Percentiles rank a stretch among this genome's conserved stretches.
Evolutionary conservation across 2,797 vertebrate genomes (phyloP).

Genomic region (Gymnodraco acuticeps): DNA sequence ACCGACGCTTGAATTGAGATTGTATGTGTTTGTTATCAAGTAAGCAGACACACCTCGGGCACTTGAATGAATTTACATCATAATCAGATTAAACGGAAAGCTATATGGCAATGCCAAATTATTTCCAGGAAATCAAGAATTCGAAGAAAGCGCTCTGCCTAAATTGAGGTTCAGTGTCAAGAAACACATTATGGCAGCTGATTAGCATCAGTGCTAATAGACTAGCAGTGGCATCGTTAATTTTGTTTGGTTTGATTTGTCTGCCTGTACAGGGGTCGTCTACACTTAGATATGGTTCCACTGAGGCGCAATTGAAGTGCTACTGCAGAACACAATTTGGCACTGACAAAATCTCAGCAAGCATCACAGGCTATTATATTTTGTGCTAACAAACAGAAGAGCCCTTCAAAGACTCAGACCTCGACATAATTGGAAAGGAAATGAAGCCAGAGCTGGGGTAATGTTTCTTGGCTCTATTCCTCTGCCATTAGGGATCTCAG

Average conservation of each 20-base stretch:
- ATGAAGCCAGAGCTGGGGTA: constrained; percentile 67
- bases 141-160: neutral
- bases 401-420: constrained; percentile 74
- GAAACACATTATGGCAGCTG: constrained; percentile 4
- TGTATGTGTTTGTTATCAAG: constrained; percentile 48
- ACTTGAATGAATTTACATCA: constrained; percentile 59
- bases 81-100: constrained; percentile 46
- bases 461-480: constrained; percentile 63
- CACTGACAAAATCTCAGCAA: constrained; percentile 58
- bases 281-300: constrained; percentile 38
- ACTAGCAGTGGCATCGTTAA: constrained; percentile 3
- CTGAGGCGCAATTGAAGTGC: constrained; percentile 33
- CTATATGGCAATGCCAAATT: constrained; percentile 8
- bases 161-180: constrained; percentile 11
- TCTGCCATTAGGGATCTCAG: constrained; percentile 68
- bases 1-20: constrained; percentile 35
- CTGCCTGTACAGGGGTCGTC: constrained; percentile 24
- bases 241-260: constrained; percentile 14
- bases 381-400: constrained; percentile 69
- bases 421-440: constrained; percentile 78
- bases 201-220: constrained; percentile 18
- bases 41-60: constrained; percentile 57
- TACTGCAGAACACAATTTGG: constrained; percentile 55
- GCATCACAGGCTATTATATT: constrained; percentile 58
- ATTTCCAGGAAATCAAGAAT: constrained; percentile 4